Conservation (phyloP, 2,113 vertebrate genomes). For the Mustela lutreola region DNA sequence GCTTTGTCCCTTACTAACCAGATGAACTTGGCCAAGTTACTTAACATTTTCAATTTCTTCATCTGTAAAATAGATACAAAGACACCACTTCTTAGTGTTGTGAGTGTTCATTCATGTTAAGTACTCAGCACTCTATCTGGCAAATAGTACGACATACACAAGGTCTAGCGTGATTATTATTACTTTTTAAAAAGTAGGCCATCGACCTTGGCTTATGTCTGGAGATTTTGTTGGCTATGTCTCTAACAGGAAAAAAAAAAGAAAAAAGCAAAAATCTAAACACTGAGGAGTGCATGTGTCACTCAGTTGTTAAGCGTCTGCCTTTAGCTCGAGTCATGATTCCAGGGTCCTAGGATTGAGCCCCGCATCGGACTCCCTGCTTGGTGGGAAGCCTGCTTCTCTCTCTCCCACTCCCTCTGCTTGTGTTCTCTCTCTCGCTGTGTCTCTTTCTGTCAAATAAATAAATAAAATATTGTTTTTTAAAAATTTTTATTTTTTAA, state of each 20-base stretch:
- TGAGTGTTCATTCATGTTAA: background rate
- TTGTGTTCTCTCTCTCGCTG: too few relatives aligned
- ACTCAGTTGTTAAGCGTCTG: too few relatives aligned
- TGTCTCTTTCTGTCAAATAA: too few relatives aligned
- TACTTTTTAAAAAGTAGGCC: background rate
- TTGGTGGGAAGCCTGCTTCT: too few relatives aligned
- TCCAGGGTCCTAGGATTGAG: too few relatives aligned
- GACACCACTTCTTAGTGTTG: background rate
- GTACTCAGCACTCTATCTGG: background rate
- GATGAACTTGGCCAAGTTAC: constrained; percentile 35
- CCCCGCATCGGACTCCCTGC: too few relatives aligned
- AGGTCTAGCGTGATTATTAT: background rate
- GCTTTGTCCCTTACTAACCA: background rate
- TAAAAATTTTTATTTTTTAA: too few relatives aligned
- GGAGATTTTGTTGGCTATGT: constrained; percentile 49
- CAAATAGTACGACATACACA: background rate
- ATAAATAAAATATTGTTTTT: too few relatives aligned
- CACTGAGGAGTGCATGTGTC: too few relatives aligned
- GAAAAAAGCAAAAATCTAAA: background rate
- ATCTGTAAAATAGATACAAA: constrained; percentile 1
- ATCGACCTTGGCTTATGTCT: background rate
- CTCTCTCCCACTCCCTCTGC: too few relatives aligned
- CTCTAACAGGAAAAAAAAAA: background rate
- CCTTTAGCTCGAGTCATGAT: too few relatives aligned
- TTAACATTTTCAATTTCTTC: constrained; percentile 46